phyloP scores from a whole-genome alignment of 2,888 invertebrate genomes.

The Ectemnius cavifrons region DNA sequence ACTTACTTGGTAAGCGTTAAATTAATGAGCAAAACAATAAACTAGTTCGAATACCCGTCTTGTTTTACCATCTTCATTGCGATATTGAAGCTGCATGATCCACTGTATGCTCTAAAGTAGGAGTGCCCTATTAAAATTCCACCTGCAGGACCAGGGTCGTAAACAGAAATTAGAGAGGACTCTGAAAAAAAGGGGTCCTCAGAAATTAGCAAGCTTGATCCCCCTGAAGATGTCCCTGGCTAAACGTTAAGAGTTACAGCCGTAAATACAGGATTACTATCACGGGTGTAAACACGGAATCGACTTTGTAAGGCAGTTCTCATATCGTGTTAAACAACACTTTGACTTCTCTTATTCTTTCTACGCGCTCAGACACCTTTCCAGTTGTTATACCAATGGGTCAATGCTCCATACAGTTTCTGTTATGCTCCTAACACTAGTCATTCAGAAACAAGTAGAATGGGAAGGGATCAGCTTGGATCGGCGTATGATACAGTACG shows the following conservation, averaged over 20 bases:
- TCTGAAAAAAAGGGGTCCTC: neutral
- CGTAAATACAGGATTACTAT: slow-evolving; percentile 10
- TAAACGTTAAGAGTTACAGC: neutral
- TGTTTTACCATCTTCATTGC: neutral
- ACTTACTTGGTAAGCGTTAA: slow-evolving; percentile 12
- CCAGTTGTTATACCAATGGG: no score
- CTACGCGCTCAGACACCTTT: no score
- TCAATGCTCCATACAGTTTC: no score
- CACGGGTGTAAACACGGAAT: neutral
- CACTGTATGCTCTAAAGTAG: no score
- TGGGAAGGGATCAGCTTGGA: no score
- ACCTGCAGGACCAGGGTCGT: neutral
- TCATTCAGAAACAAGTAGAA: no score
- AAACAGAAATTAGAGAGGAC: slow-evolving; percentile 1
- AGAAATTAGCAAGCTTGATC: neutral
- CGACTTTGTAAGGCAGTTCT: neutral
- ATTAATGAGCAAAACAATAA: neutral
- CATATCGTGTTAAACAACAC: neutral
- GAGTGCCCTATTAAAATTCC: neutral
- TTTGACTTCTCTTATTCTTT: no score
- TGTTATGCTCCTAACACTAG: no score
- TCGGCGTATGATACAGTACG: no score
- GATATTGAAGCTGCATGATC: neutral
- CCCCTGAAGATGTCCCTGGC: neutral
- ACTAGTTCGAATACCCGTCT: neutral